These are phyloP conservation scores for Ormyrus rosae DNA, from an alignment of 2,888 invertebrate species.

Conservation along the genomic window DNA sequence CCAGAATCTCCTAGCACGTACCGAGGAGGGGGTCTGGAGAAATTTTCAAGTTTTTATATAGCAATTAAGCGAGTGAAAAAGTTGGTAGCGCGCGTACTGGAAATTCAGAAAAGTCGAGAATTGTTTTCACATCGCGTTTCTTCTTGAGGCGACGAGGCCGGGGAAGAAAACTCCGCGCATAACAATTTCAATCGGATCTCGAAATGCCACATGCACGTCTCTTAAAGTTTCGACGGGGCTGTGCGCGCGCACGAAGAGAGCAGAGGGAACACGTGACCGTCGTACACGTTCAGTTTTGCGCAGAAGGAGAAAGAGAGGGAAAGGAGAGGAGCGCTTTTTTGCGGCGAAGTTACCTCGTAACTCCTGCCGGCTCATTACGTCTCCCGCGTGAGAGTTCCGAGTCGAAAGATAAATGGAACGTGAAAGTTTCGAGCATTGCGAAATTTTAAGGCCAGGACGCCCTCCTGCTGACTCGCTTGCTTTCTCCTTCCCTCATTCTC, in stretches of 20 bases:
- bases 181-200: slow-evolving; percentile 59
- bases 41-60: slow-evolving; percentile 37
- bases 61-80: slow-evolving; percentile 36
- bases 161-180: slow-evolving; percentile 53
- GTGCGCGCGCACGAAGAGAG: slow-evolving; percentile 33
- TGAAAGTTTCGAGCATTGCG: slow-evolving; percentile 58
- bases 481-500: slow-evolving; percentile 11
- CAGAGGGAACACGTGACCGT: slow-evolving; percentile 54
- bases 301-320: not conserved
- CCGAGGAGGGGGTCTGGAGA: not conserved
- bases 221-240: slow-evolving; percentile 30
- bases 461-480: slow-evolving; percentile 36
- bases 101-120: slow-evolving; percentile 47
- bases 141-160: slow-evolving; percentile 18
- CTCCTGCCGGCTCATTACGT: slow-evolving; percentile 60
- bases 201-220: slow-evolving; percentile 58
- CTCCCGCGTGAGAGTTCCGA: slow-evolving; percentile 57
- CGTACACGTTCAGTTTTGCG: slow-evolving; percentile 32
- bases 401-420: slow-evolving; percentile 60
- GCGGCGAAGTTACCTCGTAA: slow-evolving; percentile 59
- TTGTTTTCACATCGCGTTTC: slow-evolving; percentile 51
- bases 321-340: slow-evolving; percentile 50
- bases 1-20: no score
- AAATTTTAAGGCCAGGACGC: slow-evolving; percentile 58
- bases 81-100: not conserved